Evolutionary conservation across 2,113 vertebrate genomes (phyloP), one percentile per base, ranked within the genome.

Genomic region (Orientallactaga bullata): DNA sequence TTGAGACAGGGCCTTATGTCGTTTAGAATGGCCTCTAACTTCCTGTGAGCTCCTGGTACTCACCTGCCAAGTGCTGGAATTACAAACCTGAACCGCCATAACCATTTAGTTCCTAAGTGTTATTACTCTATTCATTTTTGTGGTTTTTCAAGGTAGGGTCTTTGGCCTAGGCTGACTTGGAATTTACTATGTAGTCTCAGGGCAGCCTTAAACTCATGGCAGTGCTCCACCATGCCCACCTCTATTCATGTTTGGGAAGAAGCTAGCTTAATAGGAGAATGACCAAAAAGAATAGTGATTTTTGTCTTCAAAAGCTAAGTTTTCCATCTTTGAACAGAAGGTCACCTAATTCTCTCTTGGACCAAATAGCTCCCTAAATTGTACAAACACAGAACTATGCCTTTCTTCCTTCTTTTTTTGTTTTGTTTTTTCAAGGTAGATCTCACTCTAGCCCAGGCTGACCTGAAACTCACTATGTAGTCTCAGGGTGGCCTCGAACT

Each of bases 241-340:
- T 47, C 78, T 89, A 83, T 89, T 95, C 7, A 3, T 71, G 9
- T 86, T 95, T 88, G 58, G 61, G 68, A 71, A 88, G 61, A 88
- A 69, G n/a, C 61, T 95, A 42, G 28, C 84, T 95, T 66, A 85
- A 21, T 77, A 90, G 83, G 91, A 55, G 82, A 72, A 55, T 83
- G 71, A 73, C 32, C 30, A 20, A 73, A 24, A 84, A 63, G 8
- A 89, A 32, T 61, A 55, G 32, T 85, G 42, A 85, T 55, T 69
- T 80, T 88, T 94, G 74, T 30, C 72, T 63, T 11, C 21, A 4
- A 69, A 85, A 81, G 9, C 89, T 93, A 71, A 91, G 61, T 3
- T 28, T 28, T 73, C 30, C 32, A 0, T 76, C 68, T 88, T 78
- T 16, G 20, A 76, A 32, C 91, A 65, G 71, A 89, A 85, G 23